Base-by-base conservation (phyloP, 2,888 invertebrate species). In the Monoplex corrugatus region DNA sequence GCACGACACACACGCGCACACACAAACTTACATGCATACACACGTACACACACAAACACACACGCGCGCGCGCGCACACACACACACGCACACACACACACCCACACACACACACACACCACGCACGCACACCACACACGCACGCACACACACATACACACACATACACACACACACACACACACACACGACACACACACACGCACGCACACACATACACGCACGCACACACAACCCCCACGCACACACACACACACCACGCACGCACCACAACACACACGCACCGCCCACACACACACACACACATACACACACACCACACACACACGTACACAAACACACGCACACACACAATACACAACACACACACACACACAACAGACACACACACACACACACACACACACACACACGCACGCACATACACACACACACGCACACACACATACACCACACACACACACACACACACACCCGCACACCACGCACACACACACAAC, bases 241-340 rank as follows among this genome's bases (percentile, higher is more conserved):
- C 63, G 23, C 63, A 63, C 63, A 75, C 10, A 10, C n/a, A 10
- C 16, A 23, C 63, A 63, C 63, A 63, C 63, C 63, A n/a, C n/a
- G n/a, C n/a, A n/a, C n/a, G n/a, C n/a, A n/a, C 16, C 63, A 63
- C 63, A 63, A 75, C 19, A 8, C 19, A 19, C 50, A 50, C 19
- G 50, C n/a, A n/a, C n/a, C n/a, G n/a, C n/a, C n/a, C 57, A 57
- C 1, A 57, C 57, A 57, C 75, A 75, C 75, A 75, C 75, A 75
- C 75, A 75, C 2, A 57, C 16, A 2, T 75, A 28, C 23, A 75
- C n/a, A 2, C 75, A 75, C n/a, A 28, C 75, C 35, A 2, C 2
- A 2, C 75, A 75, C 35, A 75, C 32, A 1, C 75, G 2, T n/a
- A 28, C 75, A 28, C 63, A 63, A 16, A n/a, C 63, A 19, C 63